A percentile compares a stretch with the other conserved stretches of the same genome.
These are phyloP conservation scores for Subanguina moxae DNA, from an alignment of 1,140 invertebrate genomes.

Conservation along the genomic window DNA sequence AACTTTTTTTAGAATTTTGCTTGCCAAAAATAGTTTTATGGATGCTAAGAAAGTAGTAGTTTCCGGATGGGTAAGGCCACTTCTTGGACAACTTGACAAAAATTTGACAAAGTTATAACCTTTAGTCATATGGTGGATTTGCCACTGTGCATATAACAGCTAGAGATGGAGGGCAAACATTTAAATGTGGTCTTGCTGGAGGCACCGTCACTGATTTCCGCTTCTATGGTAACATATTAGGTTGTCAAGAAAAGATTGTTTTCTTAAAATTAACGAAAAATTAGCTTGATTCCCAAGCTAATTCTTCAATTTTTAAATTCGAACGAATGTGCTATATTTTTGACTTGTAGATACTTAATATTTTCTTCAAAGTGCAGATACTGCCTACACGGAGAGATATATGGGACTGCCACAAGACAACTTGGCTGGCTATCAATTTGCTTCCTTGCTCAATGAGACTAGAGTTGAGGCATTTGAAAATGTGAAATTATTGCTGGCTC, in stretches of 20 bases:
- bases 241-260: no score
- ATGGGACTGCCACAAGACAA: slow-evolving; percentile 26
- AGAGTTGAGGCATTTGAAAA: slow-evolving; percentile 12
- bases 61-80: slow-evolving; percentile 27
- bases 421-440: slow-evolving; percentile 16
- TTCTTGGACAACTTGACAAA: background rate
- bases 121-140: slow-evolving; percentile 39
- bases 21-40: slow-evolving; percentile 24
- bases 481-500: slow-evolving; percentile 24
- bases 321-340: background rate
- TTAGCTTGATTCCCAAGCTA: no score
- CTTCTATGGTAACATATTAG: slow-evolving; percentile 22
- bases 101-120: slow-evolving; percentile 2
- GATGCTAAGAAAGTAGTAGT: slow-evolving; percentile 23
- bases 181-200: slow-evolving; percentile 32
- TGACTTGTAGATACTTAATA: slow-evolving; percentile 12
- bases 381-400: slow-evolving; percentile 33
- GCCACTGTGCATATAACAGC: slow-evolving; percentile 22
- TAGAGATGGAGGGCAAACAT: slow-evolving; percentile 17
- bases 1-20: slow-evolving; percentile 15
- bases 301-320: background rate
- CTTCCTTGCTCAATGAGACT: slow-evolving; percentile 9
- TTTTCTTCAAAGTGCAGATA: slow-evolving; percentile 17
- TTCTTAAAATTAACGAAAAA: no score
- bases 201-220: slow-evolving; percentile 29